These are phyloP conservation scores for Catharus minimus DNA, from an alignment of 2,113 vertebrate genomes.

Conservation along the genomic window DNA sequence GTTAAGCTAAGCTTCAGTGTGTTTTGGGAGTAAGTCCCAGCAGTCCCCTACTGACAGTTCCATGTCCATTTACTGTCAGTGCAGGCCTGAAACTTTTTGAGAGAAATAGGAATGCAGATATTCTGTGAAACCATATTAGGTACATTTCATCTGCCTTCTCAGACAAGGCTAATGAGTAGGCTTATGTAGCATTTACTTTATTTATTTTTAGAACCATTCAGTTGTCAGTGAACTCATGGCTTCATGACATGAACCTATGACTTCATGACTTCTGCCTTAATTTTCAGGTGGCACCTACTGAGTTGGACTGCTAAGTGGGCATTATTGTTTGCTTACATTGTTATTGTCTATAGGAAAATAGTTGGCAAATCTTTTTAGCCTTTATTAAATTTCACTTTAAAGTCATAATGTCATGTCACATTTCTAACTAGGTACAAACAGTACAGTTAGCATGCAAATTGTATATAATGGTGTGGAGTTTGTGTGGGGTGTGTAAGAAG, in stretches of 20 bases:
- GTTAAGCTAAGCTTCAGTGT: background rate
- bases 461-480: background rate
- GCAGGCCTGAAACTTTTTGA: background rate
- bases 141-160: background rate
- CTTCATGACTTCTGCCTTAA: background rate
- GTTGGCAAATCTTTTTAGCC: background rate
- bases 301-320: background rate
- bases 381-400: background rate
- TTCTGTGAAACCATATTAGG: background rate
- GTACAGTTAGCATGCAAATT: background rate
- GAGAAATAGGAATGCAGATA: background rate
- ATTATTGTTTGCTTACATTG: background rate
- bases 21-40: background rate
- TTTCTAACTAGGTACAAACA: background rate
- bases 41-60: background rate
- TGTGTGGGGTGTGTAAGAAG: background rate
- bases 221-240: background rate
- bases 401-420: rapidly evolving
- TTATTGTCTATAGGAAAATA: background rate
- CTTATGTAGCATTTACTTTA: background rate
- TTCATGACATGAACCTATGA: background rate
- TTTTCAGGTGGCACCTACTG: background rate
- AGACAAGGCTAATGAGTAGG: background rate
- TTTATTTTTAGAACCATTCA: background rate
- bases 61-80: background rate